These are phyloP conservation scores for Smutsia temminckii DNA, from an alignment of 2,797 vertebrate species.

Conservation along the genomic window DNA sequence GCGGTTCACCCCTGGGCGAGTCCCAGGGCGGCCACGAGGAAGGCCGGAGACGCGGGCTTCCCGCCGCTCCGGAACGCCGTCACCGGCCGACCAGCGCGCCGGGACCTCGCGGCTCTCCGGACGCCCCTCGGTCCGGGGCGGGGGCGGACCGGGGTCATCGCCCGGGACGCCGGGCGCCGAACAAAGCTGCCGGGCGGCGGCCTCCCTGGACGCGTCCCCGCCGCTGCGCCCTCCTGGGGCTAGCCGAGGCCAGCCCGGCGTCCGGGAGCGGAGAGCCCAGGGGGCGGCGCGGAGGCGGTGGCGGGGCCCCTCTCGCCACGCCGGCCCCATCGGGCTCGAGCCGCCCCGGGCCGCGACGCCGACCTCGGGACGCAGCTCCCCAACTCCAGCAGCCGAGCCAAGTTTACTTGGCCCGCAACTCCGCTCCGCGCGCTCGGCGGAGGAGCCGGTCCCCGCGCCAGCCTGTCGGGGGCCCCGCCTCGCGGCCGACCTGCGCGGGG, in stretches of 20 bases:
- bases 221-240: background rate
- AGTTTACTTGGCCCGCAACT: constrained; percentile 70
- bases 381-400: constrained; percentile 37
- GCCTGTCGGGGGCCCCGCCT: background rate
- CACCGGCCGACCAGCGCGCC: constrained; percentile 1
- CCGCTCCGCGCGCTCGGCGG: constrained; percentile 11
- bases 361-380: background rate
- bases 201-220: background rate
- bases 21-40: constrained; percentile 67
- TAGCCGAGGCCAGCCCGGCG: background rate
- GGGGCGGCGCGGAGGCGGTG: background rate
- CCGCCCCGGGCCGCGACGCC: background rate
- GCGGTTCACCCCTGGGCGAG: background rate
- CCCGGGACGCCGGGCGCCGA: background rate
- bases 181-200: constrained; percentile 63
- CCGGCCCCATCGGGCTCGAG: background rate
- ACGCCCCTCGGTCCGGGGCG: background rate
- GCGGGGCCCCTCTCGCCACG: background rate
- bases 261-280: background rate
- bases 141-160: background rate
- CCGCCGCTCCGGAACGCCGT: constrained; percentile 6
- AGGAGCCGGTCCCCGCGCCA: background rate
- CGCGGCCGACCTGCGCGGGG: background rate
- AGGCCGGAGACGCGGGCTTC: constrained; percentile 43
- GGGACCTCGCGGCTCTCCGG: constrained; percentile 30